These are phyloP conservation scores for Leptopilina myrica DNA, from an alignment of 2,888 invertebrate species.

Conservation along the genomic window DNA sequence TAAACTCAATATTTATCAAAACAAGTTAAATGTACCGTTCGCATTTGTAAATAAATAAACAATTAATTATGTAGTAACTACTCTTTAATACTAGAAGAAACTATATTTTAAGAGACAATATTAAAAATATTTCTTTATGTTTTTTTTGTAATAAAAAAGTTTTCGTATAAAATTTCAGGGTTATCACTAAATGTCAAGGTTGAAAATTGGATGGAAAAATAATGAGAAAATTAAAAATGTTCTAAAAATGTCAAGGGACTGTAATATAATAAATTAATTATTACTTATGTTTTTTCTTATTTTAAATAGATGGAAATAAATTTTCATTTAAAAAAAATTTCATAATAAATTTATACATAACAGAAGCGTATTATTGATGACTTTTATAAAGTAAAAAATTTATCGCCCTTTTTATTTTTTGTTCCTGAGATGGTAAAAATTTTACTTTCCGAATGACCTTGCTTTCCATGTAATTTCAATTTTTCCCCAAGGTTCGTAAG, in stretches of 20 bases:
- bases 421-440: background rate
- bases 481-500: background rate
- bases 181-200: background rate
- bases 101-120: no score
- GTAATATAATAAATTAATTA: background rate
- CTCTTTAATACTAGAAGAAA: no score
- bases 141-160: background rate
- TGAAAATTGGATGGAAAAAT: background rate
- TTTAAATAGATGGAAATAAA: background rate
- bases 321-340: background rate
- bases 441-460: slow-evolving; percentile 7
- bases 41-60: no score
- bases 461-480: slow-evolving; percentile 2
- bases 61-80: no score
- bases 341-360: background rate
- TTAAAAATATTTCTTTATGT: background rate
- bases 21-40: no score
- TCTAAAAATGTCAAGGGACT: slow-evolving; percentile 1
- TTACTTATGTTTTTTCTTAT: background rate
- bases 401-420: background rate
- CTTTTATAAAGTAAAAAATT: background rate
- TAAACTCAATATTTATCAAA: no score
- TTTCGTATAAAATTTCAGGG: background rate
- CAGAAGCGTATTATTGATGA: background rate
- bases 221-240: background rate